phyloP scores from a whole-genome alignment of 23 tunicate genomes.

The Aplidium turbinatum region DNA sequence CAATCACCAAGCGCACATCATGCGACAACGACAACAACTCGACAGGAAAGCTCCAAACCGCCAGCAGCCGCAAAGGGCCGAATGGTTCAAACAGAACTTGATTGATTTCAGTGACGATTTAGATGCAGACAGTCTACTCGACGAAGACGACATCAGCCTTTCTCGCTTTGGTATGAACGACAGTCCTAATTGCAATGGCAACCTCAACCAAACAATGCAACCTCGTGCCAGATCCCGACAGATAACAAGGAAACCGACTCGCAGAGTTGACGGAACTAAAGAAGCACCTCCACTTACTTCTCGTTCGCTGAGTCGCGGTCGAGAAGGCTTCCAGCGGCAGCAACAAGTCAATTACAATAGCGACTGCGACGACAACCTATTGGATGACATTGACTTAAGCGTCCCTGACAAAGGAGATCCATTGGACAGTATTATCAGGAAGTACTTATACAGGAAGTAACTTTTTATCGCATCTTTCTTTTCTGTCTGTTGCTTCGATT shows the following conservation, averaged over 20 bases:
- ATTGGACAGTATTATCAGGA: slow-evolving; percentile 73
- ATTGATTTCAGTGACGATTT: background rate
- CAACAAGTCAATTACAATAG: background rate
- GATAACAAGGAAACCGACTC: background rate
- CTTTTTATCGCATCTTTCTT: background rate
- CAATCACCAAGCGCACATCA: no score
- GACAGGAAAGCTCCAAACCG: background rate
- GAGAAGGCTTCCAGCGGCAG: background rate
- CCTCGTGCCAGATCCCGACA: background rate
- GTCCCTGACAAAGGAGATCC: slow-evolving; percentile 5
- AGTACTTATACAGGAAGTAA: slow-evolving; percentile 62
- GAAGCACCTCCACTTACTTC: background rate
- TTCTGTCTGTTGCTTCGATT: background rate
- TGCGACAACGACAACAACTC: no score
- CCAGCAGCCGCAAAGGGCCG: background rate
- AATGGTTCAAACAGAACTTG: background rate
- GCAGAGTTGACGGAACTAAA: background rate
- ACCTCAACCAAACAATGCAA: background rate
- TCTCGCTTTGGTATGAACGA: slow-evolving; percentile 39
- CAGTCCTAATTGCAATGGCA: slow-evolving; percentile 8
- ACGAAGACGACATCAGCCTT: slow-evolving; percentile 63
- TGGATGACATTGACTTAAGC: background rate
- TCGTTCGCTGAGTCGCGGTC: background rate
- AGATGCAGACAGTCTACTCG: background rate
- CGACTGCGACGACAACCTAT: no score